These are phyloP conservation scores for Oreochromis mossambicus DNA, from an alignment of 2,797 vertebrate species.

Conservation along the genomic window DNA sequence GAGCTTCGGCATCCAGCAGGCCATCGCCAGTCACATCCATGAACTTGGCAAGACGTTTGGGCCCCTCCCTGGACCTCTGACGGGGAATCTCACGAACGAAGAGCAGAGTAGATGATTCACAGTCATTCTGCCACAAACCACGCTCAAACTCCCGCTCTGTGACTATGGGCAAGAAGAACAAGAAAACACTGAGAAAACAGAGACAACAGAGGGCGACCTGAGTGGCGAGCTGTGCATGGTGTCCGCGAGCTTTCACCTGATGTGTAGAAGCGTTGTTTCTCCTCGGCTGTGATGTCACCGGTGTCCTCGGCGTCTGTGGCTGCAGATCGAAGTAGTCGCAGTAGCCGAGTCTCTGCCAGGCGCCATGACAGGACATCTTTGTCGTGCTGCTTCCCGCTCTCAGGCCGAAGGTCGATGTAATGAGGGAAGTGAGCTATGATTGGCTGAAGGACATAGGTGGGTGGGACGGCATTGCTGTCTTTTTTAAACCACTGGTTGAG, in stretches of 20 bases:
- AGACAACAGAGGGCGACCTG: neutral
- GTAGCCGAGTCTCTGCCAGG: constrained; percentile 63
- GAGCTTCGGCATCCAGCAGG: constrained; percentile 70
- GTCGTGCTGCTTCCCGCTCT: constrained; percentile 36
- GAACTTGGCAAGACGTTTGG: constrained; percentile 58
- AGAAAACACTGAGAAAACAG: neutral
- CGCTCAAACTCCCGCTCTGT: constrained; percentile 76
- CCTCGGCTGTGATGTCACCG: constrained; percentile 69
- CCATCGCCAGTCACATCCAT: constrained; percentile 67
- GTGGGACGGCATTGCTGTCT: constrained; percentile 77
- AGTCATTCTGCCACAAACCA: constrained; percentile 59
- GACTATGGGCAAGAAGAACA: constrained; percentile 59
- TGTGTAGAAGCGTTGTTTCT: constrained; percentile 68
- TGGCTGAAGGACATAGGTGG: constrained; percentile 77
- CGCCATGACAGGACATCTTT: constrained; percentile 42
- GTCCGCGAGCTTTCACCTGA: constrained; percentile 69
- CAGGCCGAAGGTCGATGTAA: constrained; percentile 60
- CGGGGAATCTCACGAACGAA: constrained; percentile 77
- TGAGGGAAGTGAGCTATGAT: constrained; percentile 69
- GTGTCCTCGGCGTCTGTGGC: constrained; percentile 65
- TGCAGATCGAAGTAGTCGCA: constrained; percentile 59
- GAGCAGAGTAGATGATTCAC: constrained; percentile 49
- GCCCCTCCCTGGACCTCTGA: constrained; percentile 51
- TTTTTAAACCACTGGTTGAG: constrained; percentile 72
- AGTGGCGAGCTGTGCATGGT: neutral